Base-by-base conservation (phyloP, 2,888 invertebrate species). In the Hoplodrina blanda region DNA sequence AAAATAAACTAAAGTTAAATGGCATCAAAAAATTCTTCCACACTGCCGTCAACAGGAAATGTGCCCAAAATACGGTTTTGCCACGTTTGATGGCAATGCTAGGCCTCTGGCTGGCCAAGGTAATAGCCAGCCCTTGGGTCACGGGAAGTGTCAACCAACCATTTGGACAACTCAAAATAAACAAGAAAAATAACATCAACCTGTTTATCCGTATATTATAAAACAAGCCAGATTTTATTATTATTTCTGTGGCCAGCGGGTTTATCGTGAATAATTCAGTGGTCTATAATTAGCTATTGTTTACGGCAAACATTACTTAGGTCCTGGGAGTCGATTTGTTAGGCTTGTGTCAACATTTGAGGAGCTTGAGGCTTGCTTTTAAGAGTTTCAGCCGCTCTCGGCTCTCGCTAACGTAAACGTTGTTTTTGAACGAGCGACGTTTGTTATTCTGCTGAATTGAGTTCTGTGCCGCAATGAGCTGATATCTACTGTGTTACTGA, bases 301-400 rank as follows among this genome's bases (percentile, higher is more conserved):
- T 88, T 83, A 82, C 84, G n/a, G 70, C 82, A 84, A 85, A 82
- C 79, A 84, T 82, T 74, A 81, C 76, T 83, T 80, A 83, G 80
- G 72, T 79, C 65, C 71, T 73, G 61, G 63, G 71, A 83, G 81
- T 83, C 82, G 82, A 85, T 88, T 87, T 87, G 83, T 85, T 83
- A 82, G 81, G 56, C 69, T 83, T 80, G 73, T 80, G 85, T 85
- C 84, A 89, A 87, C 84, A 87, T 88, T 87, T 86, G 80, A 59
- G 63, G 49, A 73, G 77, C 67, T 82, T 74, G 80, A 61, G 83
- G 81, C 69, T 75, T 83, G 73, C 63, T 71, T 81, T 73, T 74
- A 75, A 84, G 80, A 73, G 73, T 72, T 76, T 72, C 76, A 80
- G 72, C 62, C 69, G 72, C 67, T 85, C 50, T 85, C 50, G 62